Base-by-base conservation (phyloP, 2,797 vertebrate genomes). In the Cuniculus paca region DNA sequence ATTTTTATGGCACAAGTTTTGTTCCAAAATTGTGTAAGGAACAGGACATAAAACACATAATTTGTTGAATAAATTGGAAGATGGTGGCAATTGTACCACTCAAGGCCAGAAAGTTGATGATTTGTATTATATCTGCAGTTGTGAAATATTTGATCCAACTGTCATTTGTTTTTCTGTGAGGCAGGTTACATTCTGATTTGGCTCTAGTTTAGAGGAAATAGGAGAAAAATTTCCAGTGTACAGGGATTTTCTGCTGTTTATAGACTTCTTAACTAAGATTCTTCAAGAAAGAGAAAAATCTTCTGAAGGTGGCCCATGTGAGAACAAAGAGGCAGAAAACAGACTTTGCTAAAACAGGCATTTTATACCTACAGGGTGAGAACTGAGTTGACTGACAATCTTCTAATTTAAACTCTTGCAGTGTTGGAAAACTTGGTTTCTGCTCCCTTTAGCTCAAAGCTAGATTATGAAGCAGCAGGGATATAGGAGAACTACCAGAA, bases 331-430 rank as follows among this genome's bases (percentile, higher is more conserved):
- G 19, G 50, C 39, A 77, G 80, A 68, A 78, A 94, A 65, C 10
- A 90, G 81, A 5, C n/a, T 80, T 68, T 77, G 77, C 63, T 34
- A 22, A 82, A 75, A 74, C 24, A 89, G n/a, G 11, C 22, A 2
- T 54, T 80, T 84, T 63, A 12, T 68, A 42, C 45, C 60, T 72
- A 50, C 1, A 56, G 91, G 82, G 52, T 34, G 50, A 84, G 81
- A 84, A 39, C n/a, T 12, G 50, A 83, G 26, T 42, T 90, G 42
- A 78, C 9, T 48, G 50, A 34, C 34, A 88, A 36, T 63, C 88
- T 96, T 95, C 90, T 84, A 88, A 93, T 90, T 42, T 90, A 85
- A 90, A 93, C 36, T 84, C 84, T 91, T 72, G 28, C 31, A 14
- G 84, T 48, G 52, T 4, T 89, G n/a, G 81, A 36, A 84, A 95